Percentiles rank a stretch among this genome's conserved stretches.
phyloP scores from a whole-genome alignment of 2,888 invertebrate genomes.

The Lagria hirta region DNA sequence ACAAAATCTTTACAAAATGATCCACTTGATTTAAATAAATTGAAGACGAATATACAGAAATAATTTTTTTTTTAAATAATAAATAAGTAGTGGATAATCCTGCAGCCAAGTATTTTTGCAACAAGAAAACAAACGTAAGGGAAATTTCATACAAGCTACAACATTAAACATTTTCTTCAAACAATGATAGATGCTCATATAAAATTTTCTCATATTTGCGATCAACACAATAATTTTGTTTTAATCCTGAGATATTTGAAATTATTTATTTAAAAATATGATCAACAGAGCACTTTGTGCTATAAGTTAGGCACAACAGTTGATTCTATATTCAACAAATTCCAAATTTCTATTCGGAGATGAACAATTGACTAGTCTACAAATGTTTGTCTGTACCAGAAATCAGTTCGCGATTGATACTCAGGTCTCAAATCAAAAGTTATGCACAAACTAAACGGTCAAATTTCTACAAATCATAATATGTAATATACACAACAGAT shows the following conservation, averaged over 20 bases:
- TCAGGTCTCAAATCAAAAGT: background rate
- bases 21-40: background rate
- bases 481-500: constrained; percentile 23
- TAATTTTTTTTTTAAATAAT: background rate
- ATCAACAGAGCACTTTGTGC: constrained; percentile 14
- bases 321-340: constrained; percentile 10
- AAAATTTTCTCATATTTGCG: constrained; percentile 5
- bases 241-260: constrained; percentile 15
- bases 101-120: background rate
- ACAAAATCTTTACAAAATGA: background rate
- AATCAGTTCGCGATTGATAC: constrained; percentile 10
- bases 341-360: background rate
- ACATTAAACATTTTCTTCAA: background rate
- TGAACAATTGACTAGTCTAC: constrained; percentile 6
- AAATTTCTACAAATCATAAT: constrained; percentile 8
- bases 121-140: background rate
- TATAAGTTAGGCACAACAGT: constrained; percentile 1
- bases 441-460: constrained; percentile 5
- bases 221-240: constrained; percentile 11
- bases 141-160: background rate
- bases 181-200: background rate
- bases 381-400: background rate
- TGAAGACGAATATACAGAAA: background rate
- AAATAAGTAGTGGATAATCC: background rate
- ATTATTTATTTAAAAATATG: constrained; percentile 1